phyloP scores from a whole-genome alignment of 23 tunicate species.

The Aplidium turbinatum region DNA sequence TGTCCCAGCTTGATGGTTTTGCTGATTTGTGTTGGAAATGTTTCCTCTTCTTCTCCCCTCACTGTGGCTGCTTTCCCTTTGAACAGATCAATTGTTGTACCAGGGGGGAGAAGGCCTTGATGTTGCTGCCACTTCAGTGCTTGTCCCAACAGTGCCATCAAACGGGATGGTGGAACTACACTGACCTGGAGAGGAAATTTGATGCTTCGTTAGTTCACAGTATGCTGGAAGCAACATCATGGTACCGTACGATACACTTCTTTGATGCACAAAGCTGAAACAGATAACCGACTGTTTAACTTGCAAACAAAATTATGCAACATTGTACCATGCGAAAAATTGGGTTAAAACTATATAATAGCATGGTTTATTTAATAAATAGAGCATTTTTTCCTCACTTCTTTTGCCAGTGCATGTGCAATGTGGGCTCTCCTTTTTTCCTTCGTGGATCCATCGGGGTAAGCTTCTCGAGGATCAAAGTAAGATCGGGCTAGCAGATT shows the following conservation, averaged over 20 bases:
- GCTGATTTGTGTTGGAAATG: slow-evolving; percentile 85
- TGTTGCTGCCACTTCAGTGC: slow-evolving; percentile 97
- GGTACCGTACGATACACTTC: no score
- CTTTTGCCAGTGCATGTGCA: slow-evolving; percentile 87
- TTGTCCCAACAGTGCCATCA: slow-evolving; percentile 95
- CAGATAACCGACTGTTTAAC: no score
- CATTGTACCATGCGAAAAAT: no score
- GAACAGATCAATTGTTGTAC: slow-evolving; percentile 92
- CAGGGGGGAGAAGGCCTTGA: slow-evolving; percentile 94
- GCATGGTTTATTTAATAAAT: no score
- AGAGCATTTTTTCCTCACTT: slow-evolving; percentile 63
- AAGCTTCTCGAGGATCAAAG: slow-evolving; percentile 96
- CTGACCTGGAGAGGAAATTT: slow-evolving; percentile 63
- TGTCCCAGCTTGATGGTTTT: slow-evolving; percentile 93
- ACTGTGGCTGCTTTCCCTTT: slow-evolving; percentile 90
- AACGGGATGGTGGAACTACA: slow-evolving; percentile 96
- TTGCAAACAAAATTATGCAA: no score
- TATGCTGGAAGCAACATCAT: no score
- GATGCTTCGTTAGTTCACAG: no score
- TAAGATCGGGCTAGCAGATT: slow-evolving; percentile 86
- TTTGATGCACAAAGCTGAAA: no score
- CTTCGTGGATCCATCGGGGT: slow-evolving; percentile 92
- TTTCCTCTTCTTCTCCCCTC: slow-evolving; percentile 90
- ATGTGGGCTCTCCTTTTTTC: slow-evolving; percentile 90
- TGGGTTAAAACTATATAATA: no score